These are phyloP conservation scores for Melikaiella ostensackeni DNA, from an alignment of 2,888 invertebrate genomes.

Conservation along the genomic window DNA sequence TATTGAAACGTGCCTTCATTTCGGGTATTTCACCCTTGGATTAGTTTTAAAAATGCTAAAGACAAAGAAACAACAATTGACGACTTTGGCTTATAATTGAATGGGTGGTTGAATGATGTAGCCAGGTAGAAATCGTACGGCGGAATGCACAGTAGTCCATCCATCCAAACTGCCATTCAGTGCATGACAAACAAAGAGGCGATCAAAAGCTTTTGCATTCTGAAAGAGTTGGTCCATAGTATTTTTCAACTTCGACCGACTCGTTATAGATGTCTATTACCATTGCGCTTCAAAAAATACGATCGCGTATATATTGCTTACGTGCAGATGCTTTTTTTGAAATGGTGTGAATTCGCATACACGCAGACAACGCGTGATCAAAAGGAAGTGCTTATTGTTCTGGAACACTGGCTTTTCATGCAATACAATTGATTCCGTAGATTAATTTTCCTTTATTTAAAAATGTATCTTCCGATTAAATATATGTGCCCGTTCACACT, in stretches of 20 bases:
- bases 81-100: constrained; percentile 59
- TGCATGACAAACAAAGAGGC: constrained; percentile 65
- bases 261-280: constrained; percentile 46
- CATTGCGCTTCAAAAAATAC: constrained; percentile 47
- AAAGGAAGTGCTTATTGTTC: constrained; percentile 18
- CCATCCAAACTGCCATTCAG: constrained; percentile 62
- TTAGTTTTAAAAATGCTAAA: constrained; percentile 14
- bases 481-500: background rate
- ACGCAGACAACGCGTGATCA: constrained; percentile 10
- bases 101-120: constrained; percentile 49
- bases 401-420: background rate
- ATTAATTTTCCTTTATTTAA: background rate
- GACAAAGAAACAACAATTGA: constrained; percentile 53
- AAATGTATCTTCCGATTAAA: background rate
- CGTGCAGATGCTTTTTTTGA: background rate
- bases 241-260: constrained; percentile 55
- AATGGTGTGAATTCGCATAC: background rate
- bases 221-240: constrained; percentile 60
- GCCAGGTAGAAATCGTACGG: constrained; percentile 46
- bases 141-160: constrained; percentile 60
- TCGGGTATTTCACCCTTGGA: background rate
- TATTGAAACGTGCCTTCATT: background rate
- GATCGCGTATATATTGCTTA: constrained; percentile 24
- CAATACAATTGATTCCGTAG: background rate
- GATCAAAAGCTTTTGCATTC: constrained; percentile 62